Evolutionary conservation across 2,113 vertebrate species (phyloP), one percentile per base, ranked within the genome.

Genomic region (Ranitomeya imitator): DNA sequence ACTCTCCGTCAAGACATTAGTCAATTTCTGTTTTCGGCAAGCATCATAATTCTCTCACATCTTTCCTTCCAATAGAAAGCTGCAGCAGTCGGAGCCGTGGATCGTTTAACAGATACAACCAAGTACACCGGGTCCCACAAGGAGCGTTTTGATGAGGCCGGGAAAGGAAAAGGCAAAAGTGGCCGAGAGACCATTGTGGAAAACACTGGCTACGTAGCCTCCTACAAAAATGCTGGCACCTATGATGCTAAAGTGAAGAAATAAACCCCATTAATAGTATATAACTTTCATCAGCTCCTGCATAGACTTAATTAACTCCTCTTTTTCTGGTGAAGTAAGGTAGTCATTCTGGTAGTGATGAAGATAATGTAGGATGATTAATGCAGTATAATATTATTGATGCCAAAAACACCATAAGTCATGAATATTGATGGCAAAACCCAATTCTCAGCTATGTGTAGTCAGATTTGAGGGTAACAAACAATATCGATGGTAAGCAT

Each of bases 61-160:
- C 11, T 21, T 76, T 83, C 51, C 71, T 31, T 89, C 61, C 87
- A 78, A 76, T 93, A 99, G 98, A 99, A 97, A 97, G 96, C 97
- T 87, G 94, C 96, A 18, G 96, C 96, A 0, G 94, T 91, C 0
- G 95, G 94, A 3, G 95, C 97, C 0, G 95, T 99, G 93, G 97
- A 97, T 85, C 95, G 98, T 61, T 93, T 98, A 91, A 99, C 98
- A 0, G 98, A 99, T 92, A 96, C 97, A 9, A 91, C 96, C 90
- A 97, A 97, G 89, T 99, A 98, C 94, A 99, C 98, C 0, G 98
- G 98, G 0, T 97, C 97, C 0, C 98, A 99, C 93, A 98, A 97
- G 92, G 98, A 97, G 79, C 98, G 98, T 85, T 99, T 99, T 0
- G 97, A 99, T 0, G 95, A 96, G 88, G 96, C 90, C 0, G 98